These are phyloP conservation scores for Prochilodus magdalenae DNA, from an alignment of 2,113 vertebrate species.

Conservation along the genomic window DNA sequence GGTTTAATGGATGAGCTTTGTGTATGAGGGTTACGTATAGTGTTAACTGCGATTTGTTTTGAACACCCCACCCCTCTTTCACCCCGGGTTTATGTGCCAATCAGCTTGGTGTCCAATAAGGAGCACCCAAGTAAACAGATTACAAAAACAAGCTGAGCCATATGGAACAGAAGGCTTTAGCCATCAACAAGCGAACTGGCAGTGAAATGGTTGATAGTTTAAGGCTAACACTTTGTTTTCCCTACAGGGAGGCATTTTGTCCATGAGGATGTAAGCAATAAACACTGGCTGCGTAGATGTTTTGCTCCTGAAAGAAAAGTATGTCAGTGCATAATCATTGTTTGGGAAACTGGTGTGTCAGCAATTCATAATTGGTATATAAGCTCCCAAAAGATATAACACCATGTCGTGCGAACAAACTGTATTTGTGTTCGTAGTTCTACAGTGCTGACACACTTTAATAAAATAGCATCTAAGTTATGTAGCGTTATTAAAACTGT, in stretches of 20 bases:
- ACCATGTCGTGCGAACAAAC: slow-evolving; percentile 1
- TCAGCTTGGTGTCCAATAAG: too few species aligned
- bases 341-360: slow-evolving; percentile 12
- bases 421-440: slow-evolving; percentile 14
- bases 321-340: background rate
- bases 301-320: background rate
- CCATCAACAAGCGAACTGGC: too few species aligned
- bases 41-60: too few species aligned
- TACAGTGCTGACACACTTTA: background rate
- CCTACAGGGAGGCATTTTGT: background rate
- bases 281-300: slow-evolving; percentile 3
- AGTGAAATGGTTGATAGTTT: too few species aligned
- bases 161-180: too few species aligned
- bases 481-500: background rate
- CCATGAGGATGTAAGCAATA: background rate
- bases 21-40: too few species aligned
- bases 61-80: too few species aligned
- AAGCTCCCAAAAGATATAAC: slow-evolving; percentile 19
- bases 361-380: background rate
- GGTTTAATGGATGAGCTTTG: too few species aligned
- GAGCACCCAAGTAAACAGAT: too few species aligned
- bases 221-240: background rate
- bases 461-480: slow-evolving; percentile 13
- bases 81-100: too few species aligned
- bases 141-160: too few species aligned